Base-by-base conservation (phyloP, 2,888 invertebrate genomes). In the Pelosia muscerda region DNA sequence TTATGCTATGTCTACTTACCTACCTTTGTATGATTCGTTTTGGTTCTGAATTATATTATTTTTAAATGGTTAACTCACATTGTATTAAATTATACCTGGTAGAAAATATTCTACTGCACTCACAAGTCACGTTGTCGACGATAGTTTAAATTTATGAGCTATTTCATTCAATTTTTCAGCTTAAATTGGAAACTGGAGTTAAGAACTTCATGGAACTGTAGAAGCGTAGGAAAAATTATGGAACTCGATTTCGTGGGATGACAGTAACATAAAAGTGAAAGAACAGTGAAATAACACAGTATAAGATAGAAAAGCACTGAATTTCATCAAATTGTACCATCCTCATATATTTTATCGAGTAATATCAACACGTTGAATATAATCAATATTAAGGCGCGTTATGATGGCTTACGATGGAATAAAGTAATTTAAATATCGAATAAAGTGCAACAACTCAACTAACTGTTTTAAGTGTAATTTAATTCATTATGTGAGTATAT, bases 311-410 rank as follows among this genome's bases (percentile, higher is more conserved):
- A 81, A 82, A 58, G 57, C 71, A 80, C 81, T 76, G 67, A 81
- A 79, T 81, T 81, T 85, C 86, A 91, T 93, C 89, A 92, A 93
- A 92, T 92, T 93, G 93, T 92, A 92, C 92, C 89, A 89, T 86
- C 84, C 82, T 85, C 81, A 90, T 91, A 83, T 85, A 86, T 90
- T 92, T 92, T 92, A 90, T 91, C 92, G 82, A 85, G 77, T 83
- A 76, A 79, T 82, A 85, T 86, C 86, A 86, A 78, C 86, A 77
- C 81, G 81, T 82, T 82, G 80, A 81, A 38, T 31, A 4, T 19
- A 53, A 1, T 1, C 22, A 19, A 19, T 23, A 22, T 15, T 59
- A 25, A 23, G 31, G 23, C 15, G 38, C 9, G 10, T 5, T 57
- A 10, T 31, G n/a, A 11, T 31, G 8, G 11, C 49, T 49, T n/a